Conservation (phyloP, 30 jellyfish, hydroid and myxozoan species). For the Cassiopea xamachana region DNA sequence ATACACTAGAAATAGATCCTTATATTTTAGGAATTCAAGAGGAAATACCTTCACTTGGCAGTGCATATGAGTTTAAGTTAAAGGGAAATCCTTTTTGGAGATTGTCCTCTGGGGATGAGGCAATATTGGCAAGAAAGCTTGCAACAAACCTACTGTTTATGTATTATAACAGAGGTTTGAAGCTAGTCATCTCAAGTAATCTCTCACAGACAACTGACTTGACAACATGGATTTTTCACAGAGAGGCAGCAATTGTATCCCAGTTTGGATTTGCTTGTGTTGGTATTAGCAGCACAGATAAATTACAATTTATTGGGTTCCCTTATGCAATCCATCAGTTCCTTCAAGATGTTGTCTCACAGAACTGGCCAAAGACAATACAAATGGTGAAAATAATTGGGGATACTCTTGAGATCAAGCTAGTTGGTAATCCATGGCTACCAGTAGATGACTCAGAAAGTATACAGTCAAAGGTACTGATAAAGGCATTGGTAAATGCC, state of each 20-base stretch:
- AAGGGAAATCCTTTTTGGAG: constrained; percentile 45
- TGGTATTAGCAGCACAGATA: constrained; percentile 57
- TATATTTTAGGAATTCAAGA: constrained; percentile 45
- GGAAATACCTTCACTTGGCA: constrained; percentile 26
- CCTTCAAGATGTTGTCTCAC: constrained; percentile 18
- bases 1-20: no score
- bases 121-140: constrained; percentile 11
- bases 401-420: constrained; percentile 42
- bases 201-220: constrained; percentile 22
- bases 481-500: constrained; percentile 52
- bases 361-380: constrained; percentile 38
- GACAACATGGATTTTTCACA: constrained; percentile 69
- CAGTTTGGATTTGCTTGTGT: constrained; percentile 40
- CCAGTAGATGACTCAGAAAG: constrained; percentile 38
- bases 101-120: constrained; percentile 1
- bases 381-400: constrained; percentile 11
- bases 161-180: constrained; percentile 38
- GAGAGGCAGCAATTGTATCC: constrained; percentile 28
- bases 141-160: constrained; percentile 27
- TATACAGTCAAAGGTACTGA: constrained; percentile 45
- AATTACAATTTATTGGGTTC: constrained; percentile 33
- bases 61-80: constrained; percentile 54
- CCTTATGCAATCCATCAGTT: constrained; percentile 39
- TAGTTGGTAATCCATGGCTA: constrained; percentile 83
- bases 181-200: constrained; percentile 50